Base-by-base conservation (phyloP, 2,888 invertebrate species). In the Caenorhabditis sp. region DNA sequence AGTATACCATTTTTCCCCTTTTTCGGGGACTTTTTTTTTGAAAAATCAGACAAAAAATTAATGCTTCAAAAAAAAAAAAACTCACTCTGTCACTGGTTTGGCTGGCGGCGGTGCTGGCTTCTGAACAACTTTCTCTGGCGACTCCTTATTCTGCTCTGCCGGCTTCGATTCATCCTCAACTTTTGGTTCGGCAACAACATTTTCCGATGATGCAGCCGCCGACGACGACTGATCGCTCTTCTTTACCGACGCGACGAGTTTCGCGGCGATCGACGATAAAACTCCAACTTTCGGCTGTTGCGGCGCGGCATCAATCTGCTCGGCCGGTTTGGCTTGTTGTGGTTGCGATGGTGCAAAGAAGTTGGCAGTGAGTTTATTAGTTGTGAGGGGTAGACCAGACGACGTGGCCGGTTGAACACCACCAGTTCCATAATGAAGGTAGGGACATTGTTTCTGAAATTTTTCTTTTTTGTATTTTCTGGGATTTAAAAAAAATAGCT, bases 361-460 rank as follows among this genome's bases (percentile, higher is more conserved):
- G n/a, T n/a, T n/a, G n/a, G n/a, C n/a, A n/a, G n/a, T n/a, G 1
- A 43, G 3, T 49, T 63, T 58, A 43, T 69, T 73, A 3, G 66
- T 61, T 54, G 73, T 66, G 3, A 73, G 62, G 12, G 73, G 68
- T 23, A 64, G 19, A 14, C 24, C 26, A 21, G 27, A 10, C 14
- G 53, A 54, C 0, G 59, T n/a, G 10, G 36, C 14, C 6, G 74
- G 66, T 27, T 69, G 66, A 26, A 62, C 17, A 19, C 74, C 74
- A 21, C 74, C 74, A 12, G 69, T 69, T 43, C 69, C 69, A 14
- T 69, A 60, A 61, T 74, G 74, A 23, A 65, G 60, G 62, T 37
- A 74, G 10, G 69, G 66, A 31, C 74, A 74, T 36, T 66, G 69
- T n/a, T 74, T 74, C 57, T 51, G 51, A 61, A 61, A 49, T 3